Conservation (phyloP, 2,888 invertebrate species). For the Parochlus steinenii region DNA sequence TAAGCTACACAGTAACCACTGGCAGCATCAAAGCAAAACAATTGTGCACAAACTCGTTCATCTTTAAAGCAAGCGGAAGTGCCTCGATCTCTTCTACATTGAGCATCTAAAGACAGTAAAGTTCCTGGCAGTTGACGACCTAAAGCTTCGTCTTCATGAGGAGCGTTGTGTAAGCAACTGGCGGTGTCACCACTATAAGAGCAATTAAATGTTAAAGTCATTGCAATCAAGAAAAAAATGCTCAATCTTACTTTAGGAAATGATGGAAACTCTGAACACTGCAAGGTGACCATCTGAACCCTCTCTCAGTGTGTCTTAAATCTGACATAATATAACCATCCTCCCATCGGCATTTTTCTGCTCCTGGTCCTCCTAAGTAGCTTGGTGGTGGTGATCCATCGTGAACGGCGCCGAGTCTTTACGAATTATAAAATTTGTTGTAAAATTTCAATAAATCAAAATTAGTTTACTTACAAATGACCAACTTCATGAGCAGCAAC, state of each 20-base stretch:
- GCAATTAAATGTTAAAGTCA: background rate
- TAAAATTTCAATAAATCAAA: constrained; percentile 6
- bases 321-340: constrained; percentile 95
- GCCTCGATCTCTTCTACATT: constrained; percentile 82
- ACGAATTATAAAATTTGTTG: constrained; percentile 13
- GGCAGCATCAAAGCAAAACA: constrained; percentile 87
- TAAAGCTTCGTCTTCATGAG: constrained; percentile 81
- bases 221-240: background rate
- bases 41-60: constrained; percentile 84
- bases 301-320: constrained; percentile 82
- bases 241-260: constrained; percentile 61
- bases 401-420: constrained; percentile 84
- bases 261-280: constrained; percentile 88
- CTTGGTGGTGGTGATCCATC: constrained; percentile 90
- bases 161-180: constrained; percentile 82
- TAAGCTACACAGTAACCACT: constrained; percentile 94
- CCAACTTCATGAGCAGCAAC: constrained; percentile 95
- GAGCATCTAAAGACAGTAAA: constrained; percentile 74
- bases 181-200: constrained; percentile 77
- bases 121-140: constrained; percentile 81
- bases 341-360: constrained; percentile 88
- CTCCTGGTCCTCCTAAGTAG: constrained; percentile 85
- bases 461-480: constrained; percentile 62
- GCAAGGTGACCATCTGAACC: constrained; percentile 88
- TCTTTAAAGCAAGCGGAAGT: constrained; percentile 77